Evolutionary conservation across 2,888 invertebrate species (phyloP), one percentile per base, ranked within the genome.

Genomic region (Troilus luridus): DNA sequence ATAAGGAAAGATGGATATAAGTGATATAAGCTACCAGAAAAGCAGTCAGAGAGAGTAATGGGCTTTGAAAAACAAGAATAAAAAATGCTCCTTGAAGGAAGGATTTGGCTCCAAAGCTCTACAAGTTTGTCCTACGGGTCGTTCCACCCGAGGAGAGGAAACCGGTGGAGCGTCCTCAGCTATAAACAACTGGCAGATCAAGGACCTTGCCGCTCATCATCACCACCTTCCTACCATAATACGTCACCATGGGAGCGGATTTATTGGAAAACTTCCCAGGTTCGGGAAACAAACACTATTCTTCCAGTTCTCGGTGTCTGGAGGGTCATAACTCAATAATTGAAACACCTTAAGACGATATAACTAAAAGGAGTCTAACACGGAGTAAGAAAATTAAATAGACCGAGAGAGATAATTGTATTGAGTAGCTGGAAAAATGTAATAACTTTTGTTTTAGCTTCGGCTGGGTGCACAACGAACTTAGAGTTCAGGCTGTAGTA

Each of bases 1-100:
- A 41, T 41, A 17, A 41, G 72, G 56, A 85, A 85, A 85, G n/a
- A n/a, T 12, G 56, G 14, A 7, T 56, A n/a, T 56, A 85, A 85
- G 56, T 54, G 85, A 56, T n/a, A n/a, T n/a, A 85, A 85, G 85
- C 10, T 85, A 56, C 56, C 21, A 17, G 56, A 0, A 85, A 11
- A 85, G n/a, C 27, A 27, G 17, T 27, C 72, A 77, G 19, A 41
- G n/a, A 56, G 85, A 85, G 14, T 56, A n/a, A 85, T 54, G 54
- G 56, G 56, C n/a, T 85, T n/a, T 85, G 85, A 85, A 58, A 85
- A 85, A 85, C 85, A 85, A 41, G 41, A 41, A 77, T 77, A 77
- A 77, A 77, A 41, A 77, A 77, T 77, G 72, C 17, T 77, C 12
- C 72, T 41, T 8, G n/a, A 14, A 3, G 85, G 27, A 85, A 85